These are phyloP conservation scores for silkworm (Bombyx mori) DNA, from an alignment of 1,140 invertebrate genomes.

Conservation along the genomic window ASM3026992v2 NC_085109.1:8474001-8474500, in stretches of 20 bases:
- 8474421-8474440: no score
- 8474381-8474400: no score
- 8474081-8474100: conserved; percentile 20
- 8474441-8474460: no score
- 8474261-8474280: conserved; percentile 27
- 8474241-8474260: conserved; percentile 42
- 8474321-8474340: conserved; percentile 36
- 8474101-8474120: conserved; percentile 18
- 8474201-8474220: conserved; percentile 43
- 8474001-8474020: no score
- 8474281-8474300: conserved; percentile 23
- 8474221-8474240: conserved; percentile 30
- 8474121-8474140: conserved; percentile 23
- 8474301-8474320: conserved; percentile 42
- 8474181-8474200: conserved; percentile 26
- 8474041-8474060: no score
- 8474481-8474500: no score
- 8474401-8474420: no score
- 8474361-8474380: no score
- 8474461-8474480: no score
- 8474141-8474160: no score
- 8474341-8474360: neutral
- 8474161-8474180: conserved; percentile 10
- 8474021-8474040: no score
- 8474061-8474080: no score